phyloP scores from a whole-genome alignment of 2,797 vertebrate genomes.

The Halcyon chelicuti region DNA sequence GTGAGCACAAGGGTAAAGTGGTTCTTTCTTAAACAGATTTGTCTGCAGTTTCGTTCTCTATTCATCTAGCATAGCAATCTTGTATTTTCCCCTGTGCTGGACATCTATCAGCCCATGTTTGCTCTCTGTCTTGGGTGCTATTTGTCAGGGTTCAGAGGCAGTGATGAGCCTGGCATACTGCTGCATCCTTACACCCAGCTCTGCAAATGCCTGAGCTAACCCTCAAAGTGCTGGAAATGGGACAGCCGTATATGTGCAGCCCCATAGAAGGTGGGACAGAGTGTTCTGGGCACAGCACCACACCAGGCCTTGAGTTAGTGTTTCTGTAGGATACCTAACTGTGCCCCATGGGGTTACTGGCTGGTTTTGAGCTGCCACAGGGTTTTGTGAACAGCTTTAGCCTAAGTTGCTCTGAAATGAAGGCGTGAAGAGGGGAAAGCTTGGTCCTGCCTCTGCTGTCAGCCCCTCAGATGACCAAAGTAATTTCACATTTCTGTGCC shows the following conservation, averaged over 20 bases:
- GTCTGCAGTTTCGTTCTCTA: background rate
- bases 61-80: background rate
- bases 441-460: background rate
- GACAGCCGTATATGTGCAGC: no score
- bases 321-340: background rate
- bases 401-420: background rate
- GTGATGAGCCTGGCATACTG: background rate
- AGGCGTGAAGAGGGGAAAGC: background rate
- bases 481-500: background rate
- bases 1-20: background rate
- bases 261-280: fast-evolving
- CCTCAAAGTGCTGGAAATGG: background rate
- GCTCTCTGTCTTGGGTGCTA: background rate
- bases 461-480: fast-evolving
- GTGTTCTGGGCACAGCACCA: background rate
- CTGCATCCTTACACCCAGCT: background rate
- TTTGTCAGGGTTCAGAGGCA: background rate
- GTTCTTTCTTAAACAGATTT: background rate
- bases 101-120: background rate
- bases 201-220: fast-evolving
- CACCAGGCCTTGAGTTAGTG: background rate
- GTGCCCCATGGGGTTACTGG: fast-evolving
- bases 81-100: background rate
- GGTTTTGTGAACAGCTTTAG: background rate
- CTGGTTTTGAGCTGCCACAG: background rate